Evolutionary conservation across 2,797 vertebrate species (phyloP).

Genomic region (Fundulus diaphanus): DNA sequence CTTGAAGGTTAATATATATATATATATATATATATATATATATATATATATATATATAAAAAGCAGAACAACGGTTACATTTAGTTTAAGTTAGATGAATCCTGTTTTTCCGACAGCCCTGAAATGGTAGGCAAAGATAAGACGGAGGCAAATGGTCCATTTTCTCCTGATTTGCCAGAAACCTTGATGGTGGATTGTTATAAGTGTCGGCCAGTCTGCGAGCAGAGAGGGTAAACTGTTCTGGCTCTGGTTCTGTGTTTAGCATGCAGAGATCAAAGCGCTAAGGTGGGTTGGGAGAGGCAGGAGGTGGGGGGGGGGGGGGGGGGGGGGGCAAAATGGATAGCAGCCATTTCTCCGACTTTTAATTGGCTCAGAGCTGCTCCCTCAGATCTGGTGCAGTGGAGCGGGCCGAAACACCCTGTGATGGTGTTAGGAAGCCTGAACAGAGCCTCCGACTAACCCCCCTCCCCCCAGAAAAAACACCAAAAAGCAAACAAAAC

Average conservation of each 20-base stretch:
- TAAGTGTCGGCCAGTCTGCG: slow-evolving; percentile 65
- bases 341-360: slow-evolving; percentile 68
- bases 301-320: slow-evolving; percentile 54
- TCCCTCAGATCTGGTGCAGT: slow-evolving; percentile 78
- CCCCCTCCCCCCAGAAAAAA: slow-evolving; percentile 18
- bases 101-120: background rate
- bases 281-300: slow-evolving; percentile 33
- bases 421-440: slow-evolving; percentile 75
- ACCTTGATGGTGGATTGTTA: slow-evolving; percentile 74
- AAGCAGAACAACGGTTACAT: slow-evolving; percentile 10
- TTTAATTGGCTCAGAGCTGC: slow-evolving; percentile 77
- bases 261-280: slow-evolving; percentile 78
- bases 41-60: no score
- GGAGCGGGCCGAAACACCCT: slow-evolving; percentile 72
- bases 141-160: slow-evolving; percentile 64
- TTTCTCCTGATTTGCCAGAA: slow-evolving; percentile 68
- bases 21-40: no score
- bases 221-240: slow-evolving; percentile 62
- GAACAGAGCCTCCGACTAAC: slow-evolving; percentile 42
- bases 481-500: slow-evolving; percentile 66
- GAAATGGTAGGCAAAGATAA: slow-evolving; percentile 40
- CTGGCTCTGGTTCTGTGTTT: slow-evolving; percentile 67
- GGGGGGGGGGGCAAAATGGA: slow-evolving; percentile 58
- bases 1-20: background rate
- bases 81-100: slow-evolving; percentile 11